Evolutionary conservation across 2,797 vertebrate genomes (phyloP).

Genomic region (Vireo griseus): DNA sequence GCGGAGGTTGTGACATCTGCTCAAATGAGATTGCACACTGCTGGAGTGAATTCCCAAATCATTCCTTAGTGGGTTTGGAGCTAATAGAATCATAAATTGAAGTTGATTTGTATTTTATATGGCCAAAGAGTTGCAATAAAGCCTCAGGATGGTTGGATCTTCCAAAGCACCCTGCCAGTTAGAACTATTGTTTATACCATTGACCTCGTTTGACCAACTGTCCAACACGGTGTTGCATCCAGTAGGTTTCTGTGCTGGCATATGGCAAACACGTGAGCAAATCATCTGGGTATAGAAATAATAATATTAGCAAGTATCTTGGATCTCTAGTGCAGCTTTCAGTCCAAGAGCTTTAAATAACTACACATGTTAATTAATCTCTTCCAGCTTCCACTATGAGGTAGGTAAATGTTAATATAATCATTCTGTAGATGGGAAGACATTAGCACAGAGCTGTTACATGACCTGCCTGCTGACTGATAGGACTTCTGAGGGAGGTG

Average conservation of each 20-base stretch:
- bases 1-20: background rate
- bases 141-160: background rate
- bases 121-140: background rate
- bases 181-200: background rate
- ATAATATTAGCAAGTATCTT: background rate
- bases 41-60: background rate
- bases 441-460: background rate
- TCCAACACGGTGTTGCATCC: background rate
- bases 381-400: background rate
- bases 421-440: background rate
- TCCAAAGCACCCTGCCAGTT: background rate
- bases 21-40: background rate
- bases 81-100: background rate
- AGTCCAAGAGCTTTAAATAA: conserved; percentile 10
- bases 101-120: background rate
- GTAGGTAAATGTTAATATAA: background rate
- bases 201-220: background rate
- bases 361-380: conserved; percentile 12
- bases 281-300: background rate
- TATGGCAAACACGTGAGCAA: background rate
- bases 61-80: background rate
- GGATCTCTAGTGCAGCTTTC: background rate
- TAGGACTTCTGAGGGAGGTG: background rate
- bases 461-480: background rate
- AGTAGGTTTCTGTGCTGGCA: background rate